Evolutionary conservation across 1,140 invertebrate genomes (phyloP).

Genomic region (Brachionus angularis): DNA sequence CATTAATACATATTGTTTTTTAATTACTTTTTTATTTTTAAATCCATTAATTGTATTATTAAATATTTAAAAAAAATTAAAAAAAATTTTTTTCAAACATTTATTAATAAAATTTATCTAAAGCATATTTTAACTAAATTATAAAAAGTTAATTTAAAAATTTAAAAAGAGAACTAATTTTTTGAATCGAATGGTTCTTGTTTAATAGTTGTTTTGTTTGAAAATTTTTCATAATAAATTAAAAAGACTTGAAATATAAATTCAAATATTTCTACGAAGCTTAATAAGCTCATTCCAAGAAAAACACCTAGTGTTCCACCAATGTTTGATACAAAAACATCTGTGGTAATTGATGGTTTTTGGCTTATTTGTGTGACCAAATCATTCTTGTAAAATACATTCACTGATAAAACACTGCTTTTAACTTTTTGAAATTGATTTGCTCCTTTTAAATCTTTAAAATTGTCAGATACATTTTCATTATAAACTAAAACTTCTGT

Average conservation of each 20-base stretch:
- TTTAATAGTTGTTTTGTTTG: neutral
- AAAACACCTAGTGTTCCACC: constrained; percentile 27
- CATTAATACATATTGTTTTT: neutral
- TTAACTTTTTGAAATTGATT: constrained; percentile 1
- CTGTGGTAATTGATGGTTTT: neutral
- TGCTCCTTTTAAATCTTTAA: neutral
- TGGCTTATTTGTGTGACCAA: constrained; percentile 9
- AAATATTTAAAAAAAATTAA: neutral
- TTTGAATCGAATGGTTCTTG: too few species aligned
- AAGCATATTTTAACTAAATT: constrained; percentile 7
- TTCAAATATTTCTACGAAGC: constrained; percentile 8
- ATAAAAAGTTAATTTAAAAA: too few species aligned
- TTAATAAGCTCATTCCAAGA: constrained; percentile 24
- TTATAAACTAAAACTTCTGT: neutral
- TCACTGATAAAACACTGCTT: neutral
- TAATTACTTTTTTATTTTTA: neutral
- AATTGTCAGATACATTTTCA: constrained; percentile 14
- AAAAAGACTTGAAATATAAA: constrained; percentile 22
- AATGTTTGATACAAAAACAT: constrained; percentile 15
- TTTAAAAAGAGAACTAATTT: too few species aligned
- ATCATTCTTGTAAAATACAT: constrained; percentile 21
- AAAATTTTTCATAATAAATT: neutral
- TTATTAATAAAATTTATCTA: neutral
- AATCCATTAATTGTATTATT: neutral
- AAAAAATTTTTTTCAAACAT: neutral